Base-by-base conservation (phyloP, 2,113 vertebrate genomes). In the Cololabis saira region DNA sequence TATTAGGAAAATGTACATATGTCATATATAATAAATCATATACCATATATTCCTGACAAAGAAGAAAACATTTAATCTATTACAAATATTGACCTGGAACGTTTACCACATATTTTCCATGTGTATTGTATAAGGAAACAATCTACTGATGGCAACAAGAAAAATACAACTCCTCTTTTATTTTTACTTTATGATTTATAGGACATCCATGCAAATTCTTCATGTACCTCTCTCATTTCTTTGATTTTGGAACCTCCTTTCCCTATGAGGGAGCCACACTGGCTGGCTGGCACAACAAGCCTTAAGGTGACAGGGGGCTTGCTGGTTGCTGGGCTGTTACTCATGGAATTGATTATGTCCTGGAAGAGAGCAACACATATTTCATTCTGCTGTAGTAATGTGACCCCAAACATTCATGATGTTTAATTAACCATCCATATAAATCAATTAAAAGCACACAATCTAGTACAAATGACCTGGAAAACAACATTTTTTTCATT, bases 291-390 rank as follows among this genome's bases (percentile, higher is more conserved):
- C 56, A 99, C 97, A 0, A 99, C 96, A 45, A 99, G 87, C 47
- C 97, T 90, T 82, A 99, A 89, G 0, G 97, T 99, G 81, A 99
- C 97, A 0, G 97, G 97, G 19, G 97, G 97, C 76, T 98, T 98
- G 92, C 97, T 99, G 87, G 95, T 96, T 24, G 96, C 97, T 15
- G 95, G 95, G 78, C 97, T 98, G 91, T 97, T 98, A 92, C 96
- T 99, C 98, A 99, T 99, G 57, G 97, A 99, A 87, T 96, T 99
- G 84, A 96, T 95, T 74, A 99, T 99, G 90, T 99, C 98, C 97
- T 99, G 71, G 33, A 88, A 82, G 74, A 76, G 6, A 65, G 76
- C 16, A 53, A 80, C 2, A 80, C 33, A 44, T 21, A 61, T 49
- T 42, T 68, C 3, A 62, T 64, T 47, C 57, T 53, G 8, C 13